Conservation (phyloP, 1,140 invertebrate species). For the Achroia grisella region DNA sequence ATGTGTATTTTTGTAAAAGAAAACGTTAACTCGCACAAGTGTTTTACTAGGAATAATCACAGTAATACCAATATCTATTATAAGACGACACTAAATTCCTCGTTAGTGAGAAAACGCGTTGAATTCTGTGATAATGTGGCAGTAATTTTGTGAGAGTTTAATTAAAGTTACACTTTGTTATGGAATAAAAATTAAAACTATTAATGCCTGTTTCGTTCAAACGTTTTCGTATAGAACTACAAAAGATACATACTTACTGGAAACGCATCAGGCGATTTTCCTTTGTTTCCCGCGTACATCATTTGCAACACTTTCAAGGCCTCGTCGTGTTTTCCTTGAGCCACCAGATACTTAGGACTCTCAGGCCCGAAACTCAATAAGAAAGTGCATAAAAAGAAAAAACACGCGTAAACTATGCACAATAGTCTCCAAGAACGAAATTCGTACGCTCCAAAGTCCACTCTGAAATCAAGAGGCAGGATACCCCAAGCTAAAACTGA, state of each 20-base stretch:
- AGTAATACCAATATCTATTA: too few species aligned
- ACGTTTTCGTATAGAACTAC: too few species aligned
- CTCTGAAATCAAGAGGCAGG: constrained; percentile 72
- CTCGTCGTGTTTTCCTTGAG: constrained; percentile 75
- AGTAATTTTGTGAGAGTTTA: not conserved
- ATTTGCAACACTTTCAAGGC: constrained; percentile 75
- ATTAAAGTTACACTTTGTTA: not conserved
- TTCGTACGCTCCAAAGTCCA: constrained; percentile 54
- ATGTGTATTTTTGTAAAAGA: too few species aligned
- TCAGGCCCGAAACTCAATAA: constrained; percentile 77
- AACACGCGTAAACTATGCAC: constrained; percentile 53
- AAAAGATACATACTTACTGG: constrained; percentile 31
- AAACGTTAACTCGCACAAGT: too few species aligned
- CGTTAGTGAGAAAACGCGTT: too few species aligned
- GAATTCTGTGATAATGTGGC: too few species aligned
- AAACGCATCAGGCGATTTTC: constrained; percentile 45
- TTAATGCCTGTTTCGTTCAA: not conserved
- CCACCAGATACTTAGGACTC: constrained; percentile 84
- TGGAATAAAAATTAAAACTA: not conserved
- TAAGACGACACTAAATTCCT: too few species aligned
- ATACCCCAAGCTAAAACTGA: constrained; percentile 78
- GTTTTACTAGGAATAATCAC: too few species aligned
- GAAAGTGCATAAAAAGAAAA: constrained; percentile 65
- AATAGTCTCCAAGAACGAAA: constrained; percentile 79
- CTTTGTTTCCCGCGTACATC: constrained; percentile 78